Evolutionary conservation across 2,888 invertebrate species (phyloP), one percentile per base, ranked within the genome.

Genomic region (Eudemis profundana): DNA sequence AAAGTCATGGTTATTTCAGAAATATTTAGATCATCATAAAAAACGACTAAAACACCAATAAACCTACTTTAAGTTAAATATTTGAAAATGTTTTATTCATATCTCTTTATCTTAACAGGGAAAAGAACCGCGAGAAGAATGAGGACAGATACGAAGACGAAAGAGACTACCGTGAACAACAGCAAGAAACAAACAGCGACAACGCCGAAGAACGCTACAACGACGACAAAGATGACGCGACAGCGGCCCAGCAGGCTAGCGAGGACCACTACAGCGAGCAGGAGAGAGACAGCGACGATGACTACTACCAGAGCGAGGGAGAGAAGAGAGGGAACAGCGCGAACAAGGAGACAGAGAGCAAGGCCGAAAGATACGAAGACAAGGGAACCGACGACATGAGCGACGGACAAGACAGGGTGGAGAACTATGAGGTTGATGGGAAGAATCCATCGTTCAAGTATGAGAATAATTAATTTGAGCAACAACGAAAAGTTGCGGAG

Each of bases 361-460:
- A 74, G 47, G 77, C 70, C 8, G 75, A 77, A 7, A 71, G 78
- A 10, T 80, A 80, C 44, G 76, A 68, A 23, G 75, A 72, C 3
- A 78, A 79, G 56, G 79, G 78, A 12, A 50, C 70, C 17, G 72
- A 77, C 7, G 74, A 72, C 53, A 60, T 66, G 23, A 69, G 73
- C 12, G 71, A 78, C 0, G 74, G 72, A 62, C 70, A 75, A 51
- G 72, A 78, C 1, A 69, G 74, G 47, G 57, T 75, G 15, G 68
- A 75, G 15, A 77, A 78, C 64, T 74, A 74, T 63, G 74, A 81
- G 7, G 68, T 72, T 29, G 70, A 74, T 51, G 74, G 70, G 3
- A 72, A 79, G 44, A 73, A 72, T 5, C 79, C 81, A 0, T 74
- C 78, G 1, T 62, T 78, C 15, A 78, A 68, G 42, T 81, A 80